Evolutionary conservation across 1,140 invertebrate genomes (phyloP), one percentile per base, ranked within the genome.

Genomic region (Drosophila equinoxialis): DNA sequence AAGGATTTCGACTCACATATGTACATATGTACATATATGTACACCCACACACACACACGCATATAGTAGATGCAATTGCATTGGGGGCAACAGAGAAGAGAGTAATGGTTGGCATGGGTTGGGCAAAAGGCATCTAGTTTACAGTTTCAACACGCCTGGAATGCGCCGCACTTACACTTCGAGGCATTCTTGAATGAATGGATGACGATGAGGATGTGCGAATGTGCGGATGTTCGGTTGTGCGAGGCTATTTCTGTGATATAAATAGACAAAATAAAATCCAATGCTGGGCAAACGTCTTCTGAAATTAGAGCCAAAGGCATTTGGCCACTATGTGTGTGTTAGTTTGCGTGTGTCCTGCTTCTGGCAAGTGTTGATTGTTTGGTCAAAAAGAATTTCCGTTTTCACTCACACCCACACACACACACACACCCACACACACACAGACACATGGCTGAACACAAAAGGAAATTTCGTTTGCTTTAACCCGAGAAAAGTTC

Each of bases 81-180:
- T 61, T 57, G 61, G 67, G 1, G 10, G 60, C 57, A 20, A 39
- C 35, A 61, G 61, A 48, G 64, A 45, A 37, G 58, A 62, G 55
- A 58, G 45, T 23, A 51, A 51, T 51, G 45, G 7, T 23, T 51
- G 17, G 45, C 8, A 10, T 51, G 35, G 37, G 26, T 41, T 45
- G 26, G 48, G 17, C 57, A 45, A 64, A 64, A 55, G 63, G 69
- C 71, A 71, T 79, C 68, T 81, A 86, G 86, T 85, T 86, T 86
- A 81, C 83, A 87, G 83, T 83, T 86, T 83, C 68, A 82, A 87
- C 84, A 86, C 81, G 79, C 77, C 69, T 77, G 83, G 83, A 83
- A 86, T 86, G 83, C 80, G 83, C 85, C 85, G 87, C 83, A 87
- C 83, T 86, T 86, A 83, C 83, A 86, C 73, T 86, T 77, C 79